Conservation (phyloP, 2,113 vertebrate species). For the Pelvicachromis taeniatus region DNA sequence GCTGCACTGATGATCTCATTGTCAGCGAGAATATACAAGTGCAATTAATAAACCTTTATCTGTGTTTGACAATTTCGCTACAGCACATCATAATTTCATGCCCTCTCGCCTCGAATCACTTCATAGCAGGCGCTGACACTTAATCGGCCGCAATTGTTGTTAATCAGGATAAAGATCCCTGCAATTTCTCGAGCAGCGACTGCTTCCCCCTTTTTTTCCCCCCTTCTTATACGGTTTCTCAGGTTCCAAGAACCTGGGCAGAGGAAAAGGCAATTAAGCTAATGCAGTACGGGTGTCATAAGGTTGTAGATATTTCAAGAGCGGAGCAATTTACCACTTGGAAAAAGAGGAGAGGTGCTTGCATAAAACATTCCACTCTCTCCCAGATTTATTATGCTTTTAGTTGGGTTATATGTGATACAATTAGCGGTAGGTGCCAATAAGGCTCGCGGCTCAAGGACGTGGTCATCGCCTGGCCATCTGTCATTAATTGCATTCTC, state of each 20-base stretch:
- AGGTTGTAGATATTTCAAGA: conserved; percentile 99
- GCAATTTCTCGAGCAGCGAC: neutral
- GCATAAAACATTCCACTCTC: conserved; percentile 85
- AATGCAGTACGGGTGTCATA: conserved; percentile 90
- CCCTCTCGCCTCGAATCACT: conserved; percentile 4
- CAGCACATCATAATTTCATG: conserved; percentile 9
- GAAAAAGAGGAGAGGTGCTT: conserved; percentile 83
- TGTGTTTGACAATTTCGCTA: conserved; percentile 18
- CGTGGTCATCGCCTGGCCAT: conserved; percentile 87
- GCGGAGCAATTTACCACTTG: conserved; percentile 91
- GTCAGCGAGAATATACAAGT: neutral
- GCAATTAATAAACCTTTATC: conserved; percentile 16
- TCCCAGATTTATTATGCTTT: conserved; percentile 97
- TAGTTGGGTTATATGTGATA: conserved; percentile 95
- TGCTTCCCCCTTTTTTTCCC: neutral
- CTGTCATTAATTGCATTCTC: conserved; percentile 93
- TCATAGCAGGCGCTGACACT: neutral
- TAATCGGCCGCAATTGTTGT: conserved; percentile 31
- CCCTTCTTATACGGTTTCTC: conserved; percentile 9
- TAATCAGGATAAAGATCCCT: conserved; percentile 49
- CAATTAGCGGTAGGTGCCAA: conserved; percentile 94
- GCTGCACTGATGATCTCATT: neutral
- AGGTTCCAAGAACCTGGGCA: conserved; percentile 44
- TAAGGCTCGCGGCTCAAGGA: conserved; percentile 87
- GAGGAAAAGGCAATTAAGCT: conserved; percentile 91